phyloP scores from a whole-genome alignment of 2,888 invertebrate species.

The Steinernema carpocapsae region DNA sequence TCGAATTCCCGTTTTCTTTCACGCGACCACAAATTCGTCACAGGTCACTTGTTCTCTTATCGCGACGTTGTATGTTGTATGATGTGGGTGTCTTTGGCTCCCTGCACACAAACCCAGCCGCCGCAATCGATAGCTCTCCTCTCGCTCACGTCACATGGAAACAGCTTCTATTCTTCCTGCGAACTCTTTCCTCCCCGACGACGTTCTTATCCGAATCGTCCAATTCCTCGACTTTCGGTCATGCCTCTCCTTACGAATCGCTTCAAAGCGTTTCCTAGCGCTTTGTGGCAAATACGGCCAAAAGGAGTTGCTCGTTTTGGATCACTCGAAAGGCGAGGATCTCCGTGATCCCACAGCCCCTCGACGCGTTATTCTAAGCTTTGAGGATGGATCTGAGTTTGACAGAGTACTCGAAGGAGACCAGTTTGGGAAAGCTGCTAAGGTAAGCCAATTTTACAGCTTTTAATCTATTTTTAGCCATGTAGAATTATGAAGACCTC shows the following conservation, averaged over 20 bases:
- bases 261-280: neutral
- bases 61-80: too few relatives aligned
- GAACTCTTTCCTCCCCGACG: slow-evolving; percentile 21
- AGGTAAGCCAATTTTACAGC: neutral
- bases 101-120: neutral
- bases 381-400: neutral
- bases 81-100: too few relatives aligned
- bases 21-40: too few relatives aligned
- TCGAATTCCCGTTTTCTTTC: too few relatives aligned
- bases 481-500: neutral
- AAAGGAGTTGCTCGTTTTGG: neutral
- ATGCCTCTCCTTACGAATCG: neutral
- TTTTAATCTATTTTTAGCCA: neutral
- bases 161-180: too few relatives aligned
- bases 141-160: neutral
- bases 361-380: neutral
- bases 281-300: slow-evolving; percentile 1
- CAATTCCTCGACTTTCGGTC: neutral
- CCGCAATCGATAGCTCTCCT: neutral
- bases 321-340: neutral
- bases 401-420: neutral
- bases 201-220: slow-evolving; percentile 2
- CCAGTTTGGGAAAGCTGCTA: neutral
- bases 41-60: too few relatives aligned
- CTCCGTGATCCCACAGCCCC: neutral